Evolutionary conservation across 1,140 invertebrate genomes (phyloP).

Genomic region (Stenopsyche tienmushanensis): DNA sequence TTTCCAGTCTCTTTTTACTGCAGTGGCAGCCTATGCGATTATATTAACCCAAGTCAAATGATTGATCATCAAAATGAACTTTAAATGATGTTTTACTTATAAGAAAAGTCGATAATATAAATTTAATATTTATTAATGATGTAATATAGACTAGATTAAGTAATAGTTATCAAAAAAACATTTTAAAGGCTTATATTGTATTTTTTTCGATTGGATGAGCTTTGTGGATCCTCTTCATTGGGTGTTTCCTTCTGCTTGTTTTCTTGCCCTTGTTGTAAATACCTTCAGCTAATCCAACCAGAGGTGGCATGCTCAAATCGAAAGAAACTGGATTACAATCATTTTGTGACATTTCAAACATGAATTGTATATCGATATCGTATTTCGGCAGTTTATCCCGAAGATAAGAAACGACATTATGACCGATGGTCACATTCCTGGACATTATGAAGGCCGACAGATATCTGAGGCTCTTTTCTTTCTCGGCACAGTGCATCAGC

Average conservation of each 20-base stretch:
- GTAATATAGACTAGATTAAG: background rate
- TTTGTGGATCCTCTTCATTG: constrained; percentile 22
- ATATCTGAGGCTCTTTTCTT: constrained; percentile 75
- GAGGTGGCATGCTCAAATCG: constrained; percentile 8
- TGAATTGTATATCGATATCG: constrained; percentile 77
- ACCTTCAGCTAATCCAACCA: constrained; percentile 17
- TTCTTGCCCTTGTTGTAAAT: constrained; percentile 9
- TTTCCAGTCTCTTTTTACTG: constrained; percentile 28
- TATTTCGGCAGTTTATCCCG: constrained; percentile 69
- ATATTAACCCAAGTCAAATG: constrained; percentile 36
- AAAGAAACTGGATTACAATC: constrained; percentile 57
- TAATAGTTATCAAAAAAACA: background rate
- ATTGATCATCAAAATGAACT: background rate
- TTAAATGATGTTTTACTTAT: background rate
- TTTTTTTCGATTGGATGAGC: background rate
- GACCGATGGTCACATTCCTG: constrained; percentile 60
- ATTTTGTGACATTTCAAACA: constrained; percentile 77
- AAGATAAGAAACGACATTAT: constrained; percentile 60
- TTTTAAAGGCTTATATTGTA: background rate
- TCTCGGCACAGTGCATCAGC: constrained; percentile 82
- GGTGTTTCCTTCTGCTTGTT: constrained; percentile 10
- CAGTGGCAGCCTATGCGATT: constrained; percentile 32
- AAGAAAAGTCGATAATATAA: too few relatives aligned
- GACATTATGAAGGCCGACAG: constrained; percentile 82
- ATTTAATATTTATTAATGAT: background rate